Evolutionary conservation across 53 echinoderm and acorn worm genomes (phyloP).

Genomic region (Stichopus horrens): DNA sequence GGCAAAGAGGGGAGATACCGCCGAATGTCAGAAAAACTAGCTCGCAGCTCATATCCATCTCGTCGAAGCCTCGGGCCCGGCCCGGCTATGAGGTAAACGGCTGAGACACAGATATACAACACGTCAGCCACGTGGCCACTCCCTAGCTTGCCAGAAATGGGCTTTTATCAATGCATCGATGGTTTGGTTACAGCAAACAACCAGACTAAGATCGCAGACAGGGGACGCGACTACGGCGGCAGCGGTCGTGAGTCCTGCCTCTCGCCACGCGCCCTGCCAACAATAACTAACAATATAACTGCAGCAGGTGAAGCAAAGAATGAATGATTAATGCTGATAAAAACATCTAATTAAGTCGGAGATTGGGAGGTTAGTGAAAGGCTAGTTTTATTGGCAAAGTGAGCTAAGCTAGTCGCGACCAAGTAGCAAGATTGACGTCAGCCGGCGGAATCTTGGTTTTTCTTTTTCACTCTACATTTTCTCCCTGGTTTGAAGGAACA

Average conservation of each 20-base stretch:
- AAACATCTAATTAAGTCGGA: constrained; percentile 50
- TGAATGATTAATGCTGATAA: constrained; percentile 48
- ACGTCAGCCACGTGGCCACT: constrained; percentile 39
- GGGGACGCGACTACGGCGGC: constrained; percentile 28
- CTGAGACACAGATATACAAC: constrained; percentile 28
- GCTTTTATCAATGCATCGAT: constrained; percentile 49
- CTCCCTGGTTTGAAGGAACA: background rate
- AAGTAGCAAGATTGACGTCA: constrained; percentile 9
- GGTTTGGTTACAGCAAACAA: constrained; percentile 40
- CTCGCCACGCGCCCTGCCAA: constrained; percentile 49
- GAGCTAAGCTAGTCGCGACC: constrained; percentile 13
- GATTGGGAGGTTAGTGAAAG: constrained; percentile 32
- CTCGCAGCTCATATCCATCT: constrained; percentile 22
- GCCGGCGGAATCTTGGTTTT: constrained; percentile 24
- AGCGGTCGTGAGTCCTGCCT: constrained; percentile 32
- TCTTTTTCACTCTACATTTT: background rate
- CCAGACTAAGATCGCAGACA: constrained; percentile 9
- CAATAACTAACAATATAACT: constrained; percentile 44
- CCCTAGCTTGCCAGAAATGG: constrained; percentile 45
- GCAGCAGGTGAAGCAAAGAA: constrained; percentile 39
- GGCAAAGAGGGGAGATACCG: constrained; percentile 11
- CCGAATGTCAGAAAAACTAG: constrained; percentile 5
- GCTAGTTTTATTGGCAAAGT: constrained; percentile 37
- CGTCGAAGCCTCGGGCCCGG: constrained; percentile 44
- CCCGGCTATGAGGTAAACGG: constrained; percentile 26